phyloP scores from a whole-genome alignment of 2,113 vertebrate species.

The Alethe castanea region DNA sequence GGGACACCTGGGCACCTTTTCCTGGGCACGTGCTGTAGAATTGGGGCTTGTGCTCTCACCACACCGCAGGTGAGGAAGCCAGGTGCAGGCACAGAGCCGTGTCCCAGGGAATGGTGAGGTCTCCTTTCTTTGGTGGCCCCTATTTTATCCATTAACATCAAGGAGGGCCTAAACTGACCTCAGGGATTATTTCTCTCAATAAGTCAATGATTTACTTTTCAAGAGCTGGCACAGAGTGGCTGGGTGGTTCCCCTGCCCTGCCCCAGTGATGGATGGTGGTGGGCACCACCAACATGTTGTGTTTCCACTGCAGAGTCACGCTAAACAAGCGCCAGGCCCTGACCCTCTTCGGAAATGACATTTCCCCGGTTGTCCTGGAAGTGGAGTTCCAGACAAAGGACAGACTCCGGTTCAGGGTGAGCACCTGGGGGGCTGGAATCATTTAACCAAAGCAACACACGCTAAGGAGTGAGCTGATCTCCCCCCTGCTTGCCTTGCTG shows the following conservation, averaged over 20 bases:
- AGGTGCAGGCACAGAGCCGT: not conserved
- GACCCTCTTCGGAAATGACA: slow-evolving; percentile 12
- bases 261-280: fast-evolving
- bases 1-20: fast-evolving
- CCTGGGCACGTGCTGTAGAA: fast-evolving
- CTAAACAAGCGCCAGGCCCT: slow-evolving; percentile 17
- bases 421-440: not conserved
- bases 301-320: not conserved
- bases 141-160: fast-evolving
- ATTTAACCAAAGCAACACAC: not conserved
- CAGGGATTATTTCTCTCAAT: not conserved
- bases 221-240: not conserved
- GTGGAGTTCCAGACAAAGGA: slow-evolving; percentile 48
- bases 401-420: slow-evolving; percentile 47
- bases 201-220: not conserved
- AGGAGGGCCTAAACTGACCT: not conserved
- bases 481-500: not conserved
- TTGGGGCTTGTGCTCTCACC: fast-evolving
- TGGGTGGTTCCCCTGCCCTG: fast-evolving
- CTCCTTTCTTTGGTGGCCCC: not conserved
- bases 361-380: not conserved
- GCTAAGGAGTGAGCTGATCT: not conserved
- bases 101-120: not conserved
- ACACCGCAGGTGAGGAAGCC: fast-evolving
- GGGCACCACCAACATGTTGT: not conserved